Conservation (phyloP, 2,797 vertebrate species). For the Leuciscus waleckii region DNA sequence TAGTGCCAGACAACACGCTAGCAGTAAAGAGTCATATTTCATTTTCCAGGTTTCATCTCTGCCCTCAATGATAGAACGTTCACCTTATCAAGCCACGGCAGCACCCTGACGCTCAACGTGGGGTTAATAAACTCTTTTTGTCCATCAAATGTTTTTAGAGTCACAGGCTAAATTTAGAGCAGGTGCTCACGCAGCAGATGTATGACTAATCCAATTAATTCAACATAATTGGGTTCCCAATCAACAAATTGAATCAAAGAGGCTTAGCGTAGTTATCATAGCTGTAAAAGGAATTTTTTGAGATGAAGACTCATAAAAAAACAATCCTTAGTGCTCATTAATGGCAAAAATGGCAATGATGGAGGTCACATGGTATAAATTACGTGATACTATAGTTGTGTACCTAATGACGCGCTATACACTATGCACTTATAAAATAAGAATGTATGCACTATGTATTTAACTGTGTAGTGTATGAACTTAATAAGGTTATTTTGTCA, state of each 20-base stretch:
- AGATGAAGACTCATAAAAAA: not conserved
- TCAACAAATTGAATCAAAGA: not conserved
- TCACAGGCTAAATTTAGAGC: slow-evolving; percentile 31
- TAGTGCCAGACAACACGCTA: slow-evolving; percentile 59
- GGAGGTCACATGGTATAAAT: not conserved
- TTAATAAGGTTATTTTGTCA: not conserved
- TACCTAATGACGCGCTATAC: not conserved
- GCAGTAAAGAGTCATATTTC: slow-evolving; percentile 71
- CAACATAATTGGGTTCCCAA: not conserved
- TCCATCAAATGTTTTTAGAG: slow-evolving; percentile 8
- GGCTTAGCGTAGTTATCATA: not conserved
- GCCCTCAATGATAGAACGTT: slow-evolving; percentile 37
- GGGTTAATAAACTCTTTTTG: not conserved
- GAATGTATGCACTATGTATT: not conserved
- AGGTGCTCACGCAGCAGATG: not conserved
- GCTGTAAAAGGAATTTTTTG: not conserved
- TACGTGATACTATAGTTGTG: not conserved
- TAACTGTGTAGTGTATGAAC: not conserved
- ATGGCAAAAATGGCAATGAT: not conserved
- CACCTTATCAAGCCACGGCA: slow-evolving; percentile 53
- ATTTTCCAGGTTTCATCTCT: slow-evolving; percentile 64
- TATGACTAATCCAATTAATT: slow-evolving; percentile 30
- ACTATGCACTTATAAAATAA: too few species aligned
- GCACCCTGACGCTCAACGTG: not conserved
- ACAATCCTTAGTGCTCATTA: not conserved